These are phyloP conservation scores for Lutraria lutraria DNA, from an alignment of 2,888 invertebrate species.

Conservation along the genomic window DNA sequence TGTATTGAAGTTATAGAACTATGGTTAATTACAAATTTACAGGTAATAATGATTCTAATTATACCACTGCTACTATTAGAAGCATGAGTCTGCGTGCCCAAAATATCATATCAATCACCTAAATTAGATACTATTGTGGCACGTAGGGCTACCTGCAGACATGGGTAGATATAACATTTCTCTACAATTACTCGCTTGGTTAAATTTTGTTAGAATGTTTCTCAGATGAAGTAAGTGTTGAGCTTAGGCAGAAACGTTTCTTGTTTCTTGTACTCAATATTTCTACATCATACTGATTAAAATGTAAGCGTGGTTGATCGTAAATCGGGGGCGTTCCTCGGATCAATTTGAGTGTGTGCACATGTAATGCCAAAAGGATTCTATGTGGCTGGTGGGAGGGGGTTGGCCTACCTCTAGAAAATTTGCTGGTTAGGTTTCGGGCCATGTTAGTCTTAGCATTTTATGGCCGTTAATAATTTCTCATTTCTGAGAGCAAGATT, in stretches of 20 bases:
- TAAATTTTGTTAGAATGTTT: constrained; percentile 33
- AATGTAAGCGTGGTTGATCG: not conserved
- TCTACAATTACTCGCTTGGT: constrained; percentile 40
- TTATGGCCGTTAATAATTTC: too few species aligned
- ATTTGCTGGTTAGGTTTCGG: too few species aligned
- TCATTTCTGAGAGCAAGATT: too few species aligned
- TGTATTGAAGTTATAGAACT: not conserved
- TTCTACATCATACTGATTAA: not conserved
- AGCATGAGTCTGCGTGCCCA: not conserved
- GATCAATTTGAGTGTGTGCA: too few species aligned
- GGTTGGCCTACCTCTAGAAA: too few species aligned
- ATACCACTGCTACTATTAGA: not conserved
- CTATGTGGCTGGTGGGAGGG: too few species aligned
- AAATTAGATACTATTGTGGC: not conserved
- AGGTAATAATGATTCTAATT: constrained; percentile 11
- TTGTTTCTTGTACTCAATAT: constrained; percentile 52
- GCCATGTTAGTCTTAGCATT: too few species aligned
- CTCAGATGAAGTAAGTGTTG: constrained; percentile 32
- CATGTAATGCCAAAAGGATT: too few species aligned
- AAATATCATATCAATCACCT: not conserved
- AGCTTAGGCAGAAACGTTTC: not conserved
- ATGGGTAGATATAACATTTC: not conserved
- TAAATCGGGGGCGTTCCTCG: too few species aligned
- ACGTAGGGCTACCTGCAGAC: constrained; percentile 14
- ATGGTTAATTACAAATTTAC: not conserved